Evolutionary conservation across 2,888 invertebrate species (phyloP), one percentile per base, ranked within the genome.

Genomic region (Ecliptopera silaceata): DNA sequence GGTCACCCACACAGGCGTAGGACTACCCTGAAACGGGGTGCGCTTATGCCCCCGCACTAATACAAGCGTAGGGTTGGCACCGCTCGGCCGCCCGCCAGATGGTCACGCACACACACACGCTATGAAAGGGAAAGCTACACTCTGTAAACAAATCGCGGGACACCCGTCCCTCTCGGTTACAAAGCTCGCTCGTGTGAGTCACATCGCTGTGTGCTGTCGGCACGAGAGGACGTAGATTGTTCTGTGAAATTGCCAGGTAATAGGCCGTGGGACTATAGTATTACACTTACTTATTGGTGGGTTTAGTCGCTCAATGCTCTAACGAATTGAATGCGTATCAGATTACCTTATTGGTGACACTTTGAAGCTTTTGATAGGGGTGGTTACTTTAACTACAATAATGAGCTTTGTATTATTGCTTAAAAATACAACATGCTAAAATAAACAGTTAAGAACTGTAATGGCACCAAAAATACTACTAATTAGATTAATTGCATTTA

Each of bases 161-260:
- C 75, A 79, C 79, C 87, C 77, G 82, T 90, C 90, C 83, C 86
- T 81, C 81, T 89, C 90, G 63, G 79, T 70, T 77, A 79, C 81
- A 80, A 82, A 81, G 82, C 80, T 75, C 77, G 81, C 80, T 75
- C 77, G 82, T 86, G 86, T 86, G 83, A 84, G 86, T 84, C 84
- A 79, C 79, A 78, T 79, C 72, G 77, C 72, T 86, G 88, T 88
- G 88, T 89, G 89, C 85, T 77, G 84, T 84, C 78, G 82, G 77
- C 83, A 78, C 82, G 82, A 81, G 78, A 80, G 82, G 79, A 84
- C 81, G 88, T 88, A 86, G 87, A 88, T 88, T 89, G 88, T 88
- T 88, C 90, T 87, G 89, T 89, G 88, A 90, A 90, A 90, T 91
- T 90, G 89, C 87, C 90, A 91, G 91, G 91, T 91, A 91, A 90